Evolutionary conservation across 1,140 invertebrate species (phyloP).

Genomic region (Musca vetustissima): DNA sequence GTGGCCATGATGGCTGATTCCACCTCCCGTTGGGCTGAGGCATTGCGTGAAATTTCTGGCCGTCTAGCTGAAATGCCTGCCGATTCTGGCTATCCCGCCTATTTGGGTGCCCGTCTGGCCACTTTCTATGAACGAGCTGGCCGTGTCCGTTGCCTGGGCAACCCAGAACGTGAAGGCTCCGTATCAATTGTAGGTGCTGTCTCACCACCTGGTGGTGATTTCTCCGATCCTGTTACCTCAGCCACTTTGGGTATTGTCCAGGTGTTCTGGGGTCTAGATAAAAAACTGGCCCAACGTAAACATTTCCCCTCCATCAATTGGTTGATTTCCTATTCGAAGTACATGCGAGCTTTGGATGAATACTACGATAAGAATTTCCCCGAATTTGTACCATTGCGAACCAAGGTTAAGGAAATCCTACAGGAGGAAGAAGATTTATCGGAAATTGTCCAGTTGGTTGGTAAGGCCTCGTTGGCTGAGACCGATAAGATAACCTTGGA

Average conservation of each 20-base stretch:
- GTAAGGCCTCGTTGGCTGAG: slow-evolving; percentile 99
- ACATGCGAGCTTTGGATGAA: slow-evolving; percentile 95
- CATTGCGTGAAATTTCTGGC: slow-evolving; percentile 98
- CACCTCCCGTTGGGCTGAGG: slow-evolving; percentile 99
- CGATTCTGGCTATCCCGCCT: slow-evolving; percentile 98
- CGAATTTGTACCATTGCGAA: slow-evolving; percentile 92
- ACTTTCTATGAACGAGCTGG: slow-evolving; percentile 99
- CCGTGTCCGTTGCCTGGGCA: slow-evolving; percentile 95
- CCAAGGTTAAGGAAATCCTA: slow-evolving; percentile 93
- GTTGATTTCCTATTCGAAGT: slow-evolving; percentile 99
- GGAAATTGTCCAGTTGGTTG: slow-evolving; percentile 99
- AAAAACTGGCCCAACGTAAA: slow-evolving; percentile 98
- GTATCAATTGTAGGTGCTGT: slow-evolving; percentile 99
- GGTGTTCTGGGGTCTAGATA: slow-evolving; percentile 99
- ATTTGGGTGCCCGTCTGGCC: slow-evolving; percentile 94
- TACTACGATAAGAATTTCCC: slow-evolving; percentile 98
- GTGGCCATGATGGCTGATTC: slow-evolving; percentile 99
- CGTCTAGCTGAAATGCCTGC: slow-evolving; percentile 99
- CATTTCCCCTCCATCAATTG: slow-evolving; percentile 99
- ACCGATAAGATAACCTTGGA: slow-evolving; percentile 99
- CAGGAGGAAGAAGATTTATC: slow-evolving; percentile 99
- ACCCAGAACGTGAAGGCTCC: slow-evolving; percentile 95
- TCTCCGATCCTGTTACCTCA: slow-evolving; percentile 99
- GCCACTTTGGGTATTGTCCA: slow-evolving; percentile 99
- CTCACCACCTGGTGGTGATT: slow-evolving; percentile 99